Percentiles rank a stretch among this genome's conserved stretches.
phyloP scores from a whole-genome alignment of 2,888 invertebrate genomes.

The Lepetodrilus schrolli region DNA sequence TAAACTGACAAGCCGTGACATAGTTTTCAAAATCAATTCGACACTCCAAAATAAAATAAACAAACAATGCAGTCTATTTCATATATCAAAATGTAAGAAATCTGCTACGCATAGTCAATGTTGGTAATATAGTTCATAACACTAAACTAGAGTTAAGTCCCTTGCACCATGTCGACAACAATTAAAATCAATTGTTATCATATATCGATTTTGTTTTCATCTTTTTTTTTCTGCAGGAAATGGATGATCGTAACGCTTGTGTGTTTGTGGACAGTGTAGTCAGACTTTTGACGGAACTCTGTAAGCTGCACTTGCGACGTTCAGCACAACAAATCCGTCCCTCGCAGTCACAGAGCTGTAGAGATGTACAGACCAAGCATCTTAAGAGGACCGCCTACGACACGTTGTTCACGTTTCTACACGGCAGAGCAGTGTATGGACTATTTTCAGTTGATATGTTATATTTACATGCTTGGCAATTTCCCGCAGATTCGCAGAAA shows the following conservation, averaged over 20 bases:
- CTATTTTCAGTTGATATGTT: no score
- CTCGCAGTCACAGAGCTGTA: conserved; percentile 49
- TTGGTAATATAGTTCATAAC: no score
- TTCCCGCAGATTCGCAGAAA: no score
- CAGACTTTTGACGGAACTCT: conserved; percentile 50
- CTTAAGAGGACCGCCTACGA: conserved; percentile 52
- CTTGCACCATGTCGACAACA: not conserved
- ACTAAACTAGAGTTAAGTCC: no score
- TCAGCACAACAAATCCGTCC: conserved; percentile 43
- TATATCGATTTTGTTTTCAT: not conserved
- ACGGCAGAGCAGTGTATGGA: conserved; percentile 48
- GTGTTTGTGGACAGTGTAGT: conserved; percentile 47
- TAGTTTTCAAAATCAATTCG: no score
- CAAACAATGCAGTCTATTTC: no score
- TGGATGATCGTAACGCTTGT: not conserved
- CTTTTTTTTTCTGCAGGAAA: not conserved
- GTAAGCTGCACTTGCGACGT: conserved; percentile 49
- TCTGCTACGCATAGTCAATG: no score
- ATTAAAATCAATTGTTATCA: not conserved
- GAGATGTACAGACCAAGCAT: conserved; percentile 42
- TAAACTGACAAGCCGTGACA: no score
- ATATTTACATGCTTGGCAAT: no score
- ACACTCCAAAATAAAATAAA: no score
- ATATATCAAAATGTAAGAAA: no score
- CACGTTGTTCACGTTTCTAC: conserved; percentile 53